Evolutionary conservation across 1,140 invertebrate species (phyloP), one percentile per base, ranked within the genome.

Genomic region (Fragariocoptes setiger): DNA sequence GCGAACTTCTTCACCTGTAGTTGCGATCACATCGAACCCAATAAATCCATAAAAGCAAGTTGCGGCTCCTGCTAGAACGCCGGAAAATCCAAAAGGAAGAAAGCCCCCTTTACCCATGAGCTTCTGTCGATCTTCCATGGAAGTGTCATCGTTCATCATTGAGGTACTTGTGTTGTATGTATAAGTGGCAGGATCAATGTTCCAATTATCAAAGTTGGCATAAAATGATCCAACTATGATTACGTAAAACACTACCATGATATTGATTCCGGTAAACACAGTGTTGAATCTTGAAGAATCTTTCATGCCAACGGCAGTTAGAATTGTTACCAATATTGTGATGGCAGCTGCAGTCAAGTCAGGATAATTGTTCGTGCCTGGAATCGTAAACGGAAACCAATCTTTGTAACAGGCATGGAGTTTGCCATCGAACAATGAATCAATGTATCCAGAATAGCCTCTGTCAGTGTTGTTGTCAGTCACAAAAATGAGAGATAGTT

Each of bases 11-110:
- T 86, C 68, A 8, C 62, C 62, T 48, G 76, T 78, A 4, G 76
- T 80, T 8, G 78, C 77, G 35, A 85, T 70, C 38, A 70, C 68
- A 58, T 85, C 79, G 50, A 83, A 85, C 37, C 78, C 78, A 5
- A 83, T 76, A 52, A 82, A 83, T 22, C 76, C 77, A 52, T 71
- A 85, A 57, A 85, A 85, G 56, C 78, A 85, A 40, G 75, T 79
- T 0, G 78, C 78, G 0, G 78, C 78, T 0, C 78, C 78, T 0
- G 65, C 62, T 66, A 57, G 39, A 44, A 54, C 41, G 3, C 76
- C 76, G 1, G 63, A 62, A 3, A 78, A 51, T 0, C 77, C 77
- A 53, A 68, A 80, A 0, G 78, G 78, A 54, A 74, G 65, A 52
- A 82, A 83, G 2, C 76, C 76, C 2, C 77, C 76, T 0, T 21